Evolutionary conservation across 2,113 vertebrate species (phyloP).

Genomic region (Gasterosteus aculeatus): DNA sequence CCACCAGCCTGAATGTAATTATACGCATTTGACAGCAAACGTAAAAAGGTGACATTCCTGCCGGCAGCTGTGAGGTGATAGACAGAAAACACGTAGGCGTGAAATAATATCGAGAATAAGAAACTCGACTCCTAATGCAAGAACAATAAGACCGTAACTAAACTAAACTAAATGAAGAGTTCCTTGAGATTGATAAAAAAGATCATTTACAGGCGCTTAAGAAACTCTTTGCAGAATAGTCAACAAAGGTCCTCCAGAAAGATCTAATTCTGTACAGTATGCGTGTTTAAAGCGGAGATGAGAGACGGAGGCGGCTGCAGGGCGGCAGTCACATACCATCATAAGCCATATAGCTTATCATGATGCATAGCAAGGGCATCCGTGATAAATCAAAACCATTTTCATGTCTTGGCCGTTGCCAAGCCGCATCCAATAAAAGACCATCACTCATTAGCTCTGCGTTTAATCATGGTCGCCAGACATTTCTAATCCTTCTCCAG

Average conservation of each 20-base stretch:
- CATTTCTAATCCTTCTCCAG: conserved; percentile 38
- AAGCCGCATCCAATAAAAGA: conserved; percentile 23
- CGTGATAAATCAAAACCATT: conserved; percentile 37
- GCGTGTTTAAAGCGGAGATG: conserved; percentile 8
- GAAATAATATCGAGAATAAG: conserved; percentile 30
- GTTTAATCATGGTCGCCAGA: conserved; percentile 35
- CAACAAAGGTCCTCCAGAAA: conserved; percentile 4
- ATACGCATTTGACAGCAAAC: conserved; percentile 1
- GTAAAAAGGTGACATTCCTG: conserved; percentile 25
- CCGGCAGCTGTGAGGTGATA: conserved; percentile 38
- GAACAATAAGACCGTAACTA: conserved; percentile 38
- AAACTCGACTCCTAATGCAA: conserved; percentile 36
- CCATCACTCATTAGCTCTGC: conserved; percentile 45
- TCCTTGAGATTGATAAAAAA: conserved; percentile 53
- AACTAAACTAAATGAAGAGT: conserved; percentile 55
- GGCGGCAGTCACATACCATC: conserved; percentile 24
- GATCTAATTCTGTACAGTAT: not conserved
- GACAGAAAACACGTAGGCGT: conserved; percentile 47
- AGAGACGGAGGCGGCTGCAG: not conserved
- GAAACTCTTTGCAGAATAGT: not conserved
- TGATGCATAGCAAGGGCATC: conserved; percentile 25
- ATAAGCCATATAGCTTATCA: conserved; percentile 37
- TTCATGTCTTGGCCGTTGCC: conserved; percentile 37
- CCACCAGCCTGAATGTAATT: not conserved
- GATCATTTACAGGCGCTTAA: conserved; percentile 34